Conservation (phyloP, 2,113 vertebrate species). For the Talpa occidentalis region DNA sequence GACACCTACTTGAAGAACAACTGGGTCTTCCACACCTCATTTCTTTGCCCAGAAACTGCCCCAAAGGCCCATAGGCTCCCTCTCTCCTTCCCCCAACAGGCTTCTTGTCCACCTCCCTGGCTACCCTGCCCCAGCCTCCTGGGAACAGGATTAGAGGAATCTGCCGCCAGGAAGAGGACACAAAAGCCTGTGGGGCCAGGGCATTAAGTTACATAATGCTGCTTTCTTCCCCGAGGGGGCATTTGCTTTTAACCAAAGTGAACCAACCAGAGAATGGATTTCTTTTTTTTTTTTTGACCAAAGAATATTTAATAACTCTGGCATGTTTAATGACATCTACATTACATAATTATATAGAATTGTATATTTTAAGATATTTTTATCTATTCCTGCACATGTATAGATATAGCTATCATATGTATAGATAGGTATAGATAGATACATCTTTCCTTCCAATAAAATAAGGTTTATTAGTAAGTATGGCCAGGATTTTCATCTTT, state of each 20-base stretch:
- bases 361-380: no score
- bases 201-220: not conserved
- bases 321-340: not conserved
- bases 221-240: not conserved
- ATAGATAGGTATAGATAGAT: no score
- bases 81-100: not conserved
- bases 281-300: not conserved
- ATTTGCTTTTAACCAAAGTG: not conserved
- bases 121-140: accelerated
- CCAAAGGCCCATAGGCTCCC: not conserved
- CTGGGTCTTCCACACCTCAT: not conserved
- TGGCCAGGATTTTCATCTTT: no score
- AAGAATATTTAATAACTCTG: not conserved
- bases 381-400: no score
- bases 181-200: not conserved
- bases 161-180: not conserved
- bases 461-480: no score
- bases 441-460: no score
- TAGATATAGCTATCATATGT: no score
- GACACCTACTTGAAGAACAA: not conserved
- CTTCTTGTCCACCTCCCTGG: not conserved
- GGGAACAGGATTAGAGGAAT: not conserved
- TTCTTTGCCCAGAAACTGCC: not conserved
- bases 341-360: not conserved
- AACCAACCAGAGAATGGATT: conserved; percentile 31